Evolutionary conservation across 64 coral and sea anemone species (phyloP).

Genomic region (Exaiptasia diaphana): DNA sequence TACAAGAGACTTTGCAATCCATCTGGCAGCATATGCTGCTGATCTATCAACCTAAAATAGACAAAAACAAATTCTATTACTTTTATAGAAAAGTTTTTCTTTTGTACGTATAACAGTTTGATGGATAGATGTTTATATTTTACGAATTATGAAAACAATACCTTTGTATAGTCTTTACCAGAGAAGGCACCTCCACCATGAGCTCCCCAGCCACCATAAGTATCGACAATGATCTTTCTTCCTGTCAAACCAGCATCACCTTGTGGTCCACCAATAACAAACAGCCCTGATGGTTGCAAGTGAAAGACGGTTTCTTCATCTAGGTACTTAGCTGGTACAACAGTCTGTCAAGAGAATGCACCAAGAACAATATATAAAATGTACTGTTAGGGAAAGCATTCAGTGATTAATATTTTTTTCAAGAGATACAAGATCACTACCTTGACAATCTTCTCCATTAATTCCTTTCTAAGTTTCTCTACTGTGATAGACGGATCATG

Average conservation of each 20-base stretch:
- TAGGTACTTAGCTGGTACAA: slow-evolving; percentile 79
- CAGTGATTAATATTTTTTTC: background rate
- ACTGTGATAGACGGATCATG: slow-evolving; percentile 68
- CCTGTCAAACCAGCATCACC: slow-evolving; percentile 99
- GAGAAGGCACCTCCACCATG: slow-evolving; percentile 98
- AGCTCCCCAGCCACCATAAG: slow-evolving; percentile 98
- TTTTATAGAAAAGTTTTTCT: no score
- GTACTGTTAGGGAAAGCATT: background rate
- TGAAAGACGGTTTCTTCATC: slow-evolving; percentile 88
- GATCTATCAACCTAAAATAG: slow-evolving; percentile 89
- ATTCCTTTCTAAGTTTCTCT: slow-evolving; percentile 59
- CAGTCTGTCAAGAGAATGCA: slow-evolving; percentile 28
- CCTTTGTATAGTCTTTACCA: slow-evolving; percentile 97
- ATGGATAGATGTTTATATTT: no score
- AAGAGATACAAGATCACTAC: background rate
- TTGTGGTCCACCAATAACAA: slow-evolving; percentile 95
- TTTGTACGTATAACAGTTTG: no score
- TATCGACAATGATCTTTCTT: slow-evolving; percentile 98
- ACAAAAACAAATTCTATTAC: background rate
- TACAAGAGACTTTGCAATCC: slow-evolving; percentile 97
- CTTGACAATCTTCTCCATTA: slow-evolving; percentile 86
- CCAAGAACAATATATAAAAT: background rate
- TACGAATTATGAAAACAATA: background rate
- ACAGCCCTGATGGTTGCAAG: slow-evolving; percentile 86
- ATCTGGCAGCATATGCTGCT: slow-evolving; percentile 94